These are phyloP conservation scores for Mesoclemmys tuberculata DNA, from an alignment of 2,113 vertebrate genomes.

Conservation along the genomic window DNA sequence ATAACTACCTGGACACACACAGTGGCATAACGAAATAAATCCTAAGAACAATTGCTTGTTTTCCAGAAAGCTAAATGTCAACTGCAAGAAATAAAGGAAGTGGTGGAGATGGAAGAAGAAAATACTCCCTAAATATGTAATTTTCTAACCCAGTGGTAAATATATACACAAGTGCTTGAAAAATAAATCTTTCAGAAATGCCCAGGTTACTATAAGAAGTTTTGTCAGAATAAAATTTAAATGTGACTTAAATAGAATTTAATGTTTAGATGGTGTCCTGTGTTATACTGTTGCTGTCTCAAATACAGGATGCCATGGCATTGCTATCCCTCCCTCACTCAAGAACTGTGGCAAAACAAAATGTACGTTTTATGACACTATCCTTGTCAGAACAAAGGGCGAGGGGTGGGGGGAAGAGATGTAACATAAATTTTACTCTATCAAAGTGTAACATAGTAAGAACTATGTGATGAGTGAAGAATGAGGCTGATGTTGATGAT, in stretches of 20 bases:
- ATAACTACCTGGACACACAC: neutral
- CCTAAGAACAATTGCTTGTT: neutral
- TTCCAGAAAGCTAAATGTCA: neutral
- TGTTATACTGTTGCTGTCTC: neutral
- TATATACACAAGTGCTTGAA: neutral
- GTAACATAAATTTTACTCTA: neutral
- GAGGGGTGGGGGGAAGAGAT: neutral
- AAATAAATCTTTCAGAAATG: neutral
- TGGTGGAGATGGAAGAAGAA: neutral
- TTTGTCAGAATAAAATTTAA: neutral
- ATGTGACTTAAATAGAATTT: neutral
- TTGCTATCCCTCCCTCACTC: neutral
- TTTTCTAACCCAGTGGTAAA: neutral
- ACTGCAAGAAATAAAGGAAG: neutral
- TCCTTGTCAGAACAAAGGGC: neutral
- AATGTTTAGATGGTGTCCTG: neutral
- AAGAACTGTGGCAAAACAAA: neutral
- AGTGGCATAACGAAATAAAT: neutral
- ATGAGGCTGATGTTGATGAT: conserved; percentile 26
- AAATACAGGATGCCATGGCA: neutral
- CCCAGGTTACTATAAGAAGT: neutral
- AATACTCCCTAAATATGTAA: neutral
- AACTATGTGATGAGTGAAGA: neutral
- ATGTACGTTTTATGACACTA: neutral
- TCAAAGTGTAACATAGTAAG: neutral